A percentile compares a stretch with the other conserved stretches of the same genome.
phyloP scores from a whole-genome alignment of 2,888 invertebrate species.

The Octonoba sinensis region DNA sequence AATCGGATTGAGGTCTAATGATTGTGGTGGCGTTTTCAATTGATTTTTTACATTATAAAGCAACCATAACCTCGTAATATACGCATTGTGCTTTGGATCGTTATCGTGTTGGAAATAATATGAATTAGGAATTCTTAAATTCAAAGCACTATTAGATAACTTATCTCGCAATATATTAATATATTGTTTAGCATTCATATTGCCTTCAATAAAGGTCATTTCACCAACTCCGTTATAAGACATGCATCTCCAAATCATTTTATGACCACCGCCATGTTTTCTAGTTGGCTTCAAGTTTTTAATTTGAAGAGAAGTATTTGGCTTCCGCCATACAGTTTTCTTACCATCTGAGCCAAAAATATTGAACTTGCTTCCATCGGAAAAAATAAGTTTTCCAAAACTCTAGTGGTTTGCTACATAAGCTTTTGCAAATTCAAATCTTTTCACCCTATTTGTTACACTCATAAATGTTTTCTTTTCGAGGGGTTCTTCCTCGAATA shows the following conservation, averaged over 20 bases:
- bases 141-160: conserved; percentile 23
- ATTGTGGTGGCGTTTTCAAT: conserved; percentile 4
- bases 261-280: conserved; percentile 61
- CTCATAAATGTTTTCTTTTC: neutral
- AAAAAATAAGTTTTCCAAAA: conserved; percentile 3
- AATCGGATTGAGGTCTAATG: conserved; percentile 6
- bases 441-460: conserved; percentile 11
- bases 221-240: conserved; percentile 50
- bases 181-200: conserved; percentile 29
- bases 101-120: conserved; percentile 63
- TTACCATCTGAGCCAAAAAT: conserved; percentile 5
- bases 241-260: conserved; percentile 65
- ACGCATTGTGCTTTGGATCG: conserved; percentile 56
- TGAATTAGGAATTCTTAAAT: conserved; percentile 24
- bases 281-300: conserved; percentile 33
- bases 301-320: conserved; percentile 13
- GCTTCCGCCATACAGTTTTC: conserved; percentile 34
- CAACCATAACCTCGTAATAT: neutral
- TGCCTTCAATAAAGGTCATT: conserved; percentile 34
- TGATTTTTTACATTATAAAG: conserved; percentile 9
- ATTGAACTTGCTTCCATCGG: conserved; percentile 45
- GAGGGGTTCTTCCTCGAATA: neutral
- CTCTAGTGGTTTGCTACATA: conserved; percentile 1
- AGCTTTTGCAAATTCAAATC: conserved; percentile 13
- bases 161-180: conserved; percentile 37